Evolutionary conservation across 2,888 invertebrate genomes (phyloP), one percentile per base, ranked within the genome.

Genomic region (Drosophila bunnanda): DNA sequence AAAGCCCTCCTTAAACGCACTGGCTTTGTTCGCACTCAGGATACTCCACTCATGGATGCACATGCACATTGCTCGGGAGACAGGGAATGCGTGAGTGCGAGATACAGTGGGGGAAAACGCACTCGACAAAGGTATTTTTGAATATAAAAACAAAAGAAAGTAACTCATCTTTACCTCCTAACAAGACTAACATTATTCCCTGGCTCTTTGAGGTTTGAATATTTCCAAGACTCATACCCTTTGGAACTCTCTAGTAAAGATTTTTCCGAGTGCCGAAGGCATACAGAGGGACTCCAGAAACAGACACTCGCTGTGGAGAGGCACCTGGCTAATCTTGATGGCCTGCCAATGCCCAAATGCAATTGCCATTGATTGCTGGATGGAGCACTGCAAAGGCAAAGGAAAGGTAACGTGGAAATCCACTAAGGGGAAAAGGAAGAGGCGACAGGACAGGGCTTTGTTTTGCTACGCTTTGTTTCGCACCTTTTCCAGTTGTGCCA

Each of bases 291-390:
- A 32, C 56, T 12, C 39, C 32, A 48, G 67, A 8, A 53, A 50
- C 50, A 64, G 64, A 65, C 43, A 65, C 41, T 64, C 41, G 41
- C 28, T 36, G 50, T n/a, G 32, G 39, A 32, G 62, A 48, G 62
- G 46, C n/a, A n/a, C n/a, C 57, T 22, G 25, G 52, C 73, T 79
- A 73, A 83, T 80, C 83, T 80, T 74, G 76, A 79, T 83, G 67
- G 71, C 66, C 81, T 83, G 75, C 73, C 77, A 75, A 80, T 79
- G 77, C 81, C 60, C 79, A 64, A 79, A 62, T 62, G 76, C 75
- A 71, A 67, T 77, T 73, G 65, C 62, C 61, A 61, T 68, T 68
- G 64, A 78, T 64, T 76, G 66, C 65, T 56, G 68, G 67, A 67
- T 28, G 38, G 46, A 20, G 53, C 39, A 30, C 28, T 17, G 52